phyloP scores from a whole-genome alignment of 2,888 invertebrate species.

The Mythimna impura region DNA sequence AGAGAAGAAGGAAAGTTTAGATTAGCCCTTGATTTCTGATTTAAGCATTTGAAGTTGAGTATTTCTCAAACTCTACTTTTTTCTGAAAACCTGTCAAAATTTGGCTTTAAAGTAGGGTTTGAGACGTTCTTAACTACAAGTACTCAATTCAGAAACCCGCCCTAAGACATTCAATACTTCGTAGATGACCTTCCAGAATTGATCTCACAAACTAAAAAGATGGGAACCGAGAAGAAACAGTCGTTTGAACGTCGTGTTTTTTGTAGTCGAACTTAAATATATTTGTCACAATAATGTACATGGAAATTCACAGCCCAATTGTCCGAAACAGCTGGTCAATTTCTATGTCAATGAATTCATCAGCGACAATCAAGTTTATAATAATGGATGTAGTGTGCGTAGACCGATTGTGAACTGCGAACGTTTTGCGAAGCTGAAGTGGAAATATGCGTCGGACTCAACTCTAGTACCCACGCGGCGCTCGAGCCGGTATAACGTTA shows the following conservation, averaged over 20 bases:
- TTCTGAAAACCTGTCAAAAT: too few relatives aligned
- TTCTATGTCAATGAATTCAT: slow-evolving; percentile 79
- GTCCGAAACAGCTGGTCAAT: slow-evolving; percentile 71
- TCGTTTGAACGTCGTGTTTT: too few relatives aligned
- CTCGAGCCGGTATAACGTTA: slow-evolving; percentile 76
- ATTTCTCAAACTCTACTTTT: too few relatives aligned
- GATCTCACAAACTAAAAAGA: not conserved
- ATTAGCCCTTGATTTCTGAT: too few relatives aligned
- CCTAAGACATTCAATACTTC: not conserved
- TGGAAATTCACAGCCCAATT: slow-evolving; percentile 51
- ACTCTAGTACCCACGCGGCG: slow-evolving; percentile 75
- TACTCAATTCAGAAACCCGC: too few relatives aligned
- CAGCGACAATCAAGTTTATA: slow-evolving; percentile 70
- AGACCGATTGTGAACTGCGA: slow-evolving; percentile 48
- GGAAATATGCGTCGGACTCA: slow-evolving; percentile 59
- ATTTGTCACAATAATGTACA: not conserved
- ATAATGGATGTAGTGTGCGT: slow-evolving; percentile 54
- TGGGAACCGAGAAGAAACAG: not conserved
- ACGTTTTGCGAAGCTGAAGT: slow-evolving; percentile 60
- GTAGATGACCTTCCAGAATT: not conserved
- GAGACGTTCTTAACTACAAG: too few relatives aligned
- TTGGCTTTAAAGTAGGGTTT: too few relatives aligned
- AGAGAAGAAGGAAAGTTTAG: not conserved
- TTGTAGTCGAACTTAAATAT: not conserved
- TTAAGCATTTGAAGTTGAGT: too few relatives aligned